Base-by-base conservation (phyloP, 2,797 vertebrate species). In the Danio tinwini region DNA sequence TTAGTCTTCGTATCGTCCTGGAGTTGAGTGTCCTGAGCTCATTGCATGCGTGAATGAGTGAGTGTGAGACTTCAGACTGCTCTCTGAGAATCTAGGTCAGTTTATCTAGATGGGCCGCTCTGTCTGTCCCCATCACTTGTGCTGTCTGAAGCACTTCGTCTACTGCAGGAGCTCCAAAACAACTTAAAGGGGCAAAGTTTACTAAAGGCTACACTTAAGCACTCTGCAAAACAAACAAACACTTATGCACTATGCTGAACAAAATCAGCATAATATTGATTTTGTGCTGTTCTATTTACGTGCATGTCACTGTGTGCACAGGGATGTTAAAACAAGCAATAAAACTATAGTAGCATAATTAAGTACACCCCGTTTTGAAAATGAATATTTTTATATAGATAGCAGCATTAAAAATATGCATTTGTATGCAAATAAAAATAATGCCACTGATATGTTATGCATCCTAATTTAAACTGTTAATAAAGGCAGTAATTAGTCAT, bases 1-100 rank as follows among this genome's bases (percentile, higher is more conserved):
- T 58, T 14, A 40, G 1, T 53, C 37, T 77, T 53, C 64, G 14
- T 68, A 1, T 17, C 44, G n/a, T 53, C 17, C 39, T 53, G 6
- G 49, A 67, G 50, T 13, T 76, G 2, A 55, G 40, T 61, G 44
- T 50, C n/a, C 47, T 40, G 64, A 69, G 29, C n/a, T 69, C 7
- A 21, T 17, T 55, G 16, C 55, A 39, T 5, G 5, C 21, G 21
- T 69, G 76, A 78, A n/a, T 21, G 55, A 59, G 53, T 29, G 7
- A 73, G 17, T 59, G 55, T 59, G 42, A 59, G 55, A 45, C 39
- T 19, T 56, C n/a, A 44, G 40, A 19, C 53, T 39, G 64, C 47
- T 77, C 53, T 39, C 14, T 68, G 21, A 69, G 56, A 16, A 78
- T 78, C 55, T 78, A 59, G 76, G 55, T 69, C 65, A 40, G 53